phyloP scores from a whole-genome alignment of 2,113 vertebrate genomes.

The Mustela nigripes region DNA sequence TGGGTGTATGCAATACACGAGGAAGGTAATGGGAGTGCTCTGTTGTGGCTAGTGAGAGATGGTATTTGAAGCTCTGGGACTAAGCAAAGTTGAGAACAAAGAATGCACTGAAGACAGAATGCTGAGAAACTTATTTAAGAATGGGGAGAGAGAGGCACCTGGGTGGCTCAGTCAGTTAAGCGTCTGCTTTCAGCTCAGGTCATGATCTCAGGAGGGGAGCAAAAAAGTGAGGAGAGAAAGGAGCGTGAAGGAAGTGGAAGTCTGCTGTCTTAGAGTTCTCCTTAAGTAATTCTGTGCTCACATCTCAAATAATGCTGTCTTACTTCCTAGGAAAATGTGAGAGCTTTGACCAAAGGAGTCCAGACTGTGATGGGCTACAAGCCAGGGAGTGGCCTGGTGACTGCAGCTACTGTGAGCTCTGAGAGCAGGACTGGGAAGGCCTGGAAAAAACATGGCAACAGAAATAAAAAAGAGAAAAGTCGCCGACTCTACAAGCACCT shows the following conservation, averaged over 20 bases:
- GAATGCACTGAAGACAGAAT: background rate
- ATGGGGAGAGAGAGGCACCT: background rate
- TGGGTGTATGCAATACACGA: background rate
- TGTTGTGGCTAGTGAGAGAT: background rate
- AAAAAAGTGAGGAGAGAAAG: background rate
- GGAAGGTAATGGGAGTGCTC: background rate
- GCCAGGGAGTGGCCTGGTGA: conserved; percentile 87
- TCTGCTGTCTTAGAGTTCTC: background rate
- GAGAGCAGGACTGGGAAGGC: conserved; percentile 90
- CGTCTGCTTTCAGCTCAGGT: too few relatives aligned
- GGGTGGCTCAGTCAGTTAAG: too few relatives aligned
- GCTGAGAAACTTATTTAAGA: background rate
- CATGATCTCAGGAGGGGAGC: too few relatives aligned
- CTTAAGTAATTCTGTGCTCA: background rate
- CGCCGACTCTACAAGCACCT: conserved; percentile 95
- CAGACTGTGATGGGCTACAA: conserved; percentile 95
- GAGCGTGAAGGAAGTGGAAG: background rate
- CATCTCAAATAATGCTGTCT: background rate
- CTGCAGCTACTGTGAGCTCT: conserved; percentile 40
- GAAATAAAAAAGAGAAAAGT: conserved; percentile 97
- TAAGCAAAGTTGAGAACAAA: background rate
- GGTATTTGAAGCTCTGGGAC: background rate
- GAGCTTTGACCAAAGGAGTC: conserved; percentile 94
- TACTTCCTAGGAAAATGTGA: conserved; percentile 93
- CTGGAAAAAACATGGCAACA: conserved; percentile 98